Conservation (phyloP, 1,140 invertebrate species). For the Pseudomyrmex sp. region DNA sequence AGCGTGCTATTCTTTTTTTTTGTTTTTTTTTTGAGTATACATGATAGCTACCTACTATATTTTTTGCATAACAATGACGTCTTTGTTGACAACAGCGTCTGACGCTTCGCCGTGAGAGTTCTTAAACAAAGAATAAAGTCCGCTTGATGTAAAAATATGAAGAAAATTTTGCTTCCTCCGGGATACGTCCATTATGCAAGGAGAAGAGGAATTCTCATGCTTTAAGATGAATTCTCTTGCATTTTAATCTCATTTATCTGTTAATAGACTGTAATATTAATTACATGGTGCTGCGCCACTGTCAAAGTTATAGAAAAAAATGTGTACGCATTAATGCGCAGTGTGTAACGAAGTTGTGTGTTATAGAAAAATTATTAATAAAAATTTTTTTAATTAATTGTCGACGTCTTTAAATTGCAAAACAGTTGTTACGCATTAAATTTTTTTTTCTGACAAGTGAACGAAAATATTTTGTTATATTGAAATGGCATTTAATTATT, state of each 20-base stretch:
- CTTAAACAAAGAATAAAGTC: constrained; percentile 56
- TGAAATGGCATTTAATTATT: constrained; percentile 46
- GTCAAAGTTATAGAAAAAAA: not conserved
- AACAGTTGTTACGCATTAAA: not conserved
- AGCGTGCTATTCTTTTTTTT: constrained; percentile 27
- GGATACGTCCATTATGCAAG: constrained; percentile 12
- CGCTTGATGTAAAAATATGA: constrained; percentile 47
- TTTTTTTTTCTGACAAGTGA: not conserved
- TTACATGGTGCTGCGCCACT: not conserved
- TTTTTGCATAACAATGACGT: constrained; percentile 55
- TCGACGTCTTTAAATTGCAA: not conserved
- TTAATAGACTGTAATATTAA: not conserved
- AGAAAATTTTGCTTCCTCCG: constrained; percentile 35
- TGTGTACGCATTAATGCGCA: not conserved
- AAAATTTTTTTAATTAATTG: not conserved
- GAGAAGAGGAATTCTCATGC: constrained; percentile 13
- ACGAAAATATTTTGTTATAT: not conserved
- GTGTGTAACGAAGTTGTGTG: too few species aligned
- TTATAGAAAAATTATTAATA: too few species aligned
- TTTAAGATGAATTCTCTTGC: constrained; percentile 6
- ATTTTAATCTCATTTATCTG: constrained; percentile 12
- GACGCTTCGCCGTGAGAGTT: constrained; percentile 31
- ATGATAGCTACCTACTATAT: not conserved
- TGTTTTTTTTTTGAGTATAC: constrained; percentile 9
- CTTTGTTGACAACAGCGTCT: constrained; percentile 33